Evolutionary conservation across 1,140 invertebrate genomes (phyloP).

Genomic region (Lordiphosa clarofinis): DNA sequence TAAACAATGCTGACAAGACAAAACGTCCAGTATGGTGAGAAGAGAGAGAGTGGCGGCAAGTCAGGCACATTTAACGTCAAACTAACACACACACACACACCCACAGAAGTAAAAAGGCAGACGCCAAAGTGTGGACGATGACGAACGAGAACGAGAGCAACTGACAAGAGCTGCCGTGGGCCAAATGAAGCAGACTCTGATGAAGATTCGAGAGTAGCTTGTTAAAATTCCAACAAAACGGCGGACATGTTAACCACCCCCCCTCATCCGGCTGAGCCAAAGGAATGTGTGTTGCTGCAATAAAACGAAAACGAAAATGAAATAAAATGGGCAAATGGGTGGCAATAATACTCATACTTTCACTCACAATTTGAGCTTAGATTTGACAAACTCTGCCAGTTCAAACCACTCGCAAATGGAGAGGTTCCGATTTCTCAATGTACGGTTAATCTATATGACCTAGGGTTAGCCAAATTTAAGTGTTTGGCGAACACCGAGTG

Average conservation of each 20-base stretch:
- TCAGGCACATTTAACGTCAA: slow-evolving; percentile 66
- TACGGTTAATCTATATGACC: too few relatives aligned
- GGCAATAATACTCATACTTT: neutral
- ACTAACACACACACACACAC: slow-evolving; percentile 33
- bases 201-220: slow-evolving; percentile 65
- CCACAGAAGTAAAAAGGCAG: slow-evolving; percentile 25
- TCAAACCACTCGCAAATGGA: too few relatives aligned
- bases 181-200: slow-evolving; percentile 40
- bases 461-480: too few relatives aligned
- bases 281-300: slow-evolving; percentile 50
- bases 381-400: too few relatives aligned
- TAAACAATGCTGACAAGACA: slow-evolving; percentile 70
- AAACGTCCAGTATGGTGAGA: slow-evolving; percentile 22
- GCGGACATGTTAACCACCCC: slow-evolving; percentile 28
- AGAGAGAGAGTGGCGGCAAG: slow-evolving; percentile 18
- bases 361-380: too few relatives aligned
- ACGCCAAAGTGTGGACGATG: slow-evolving; percentile 40
- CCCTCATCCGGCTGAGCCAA: slow-evolving; percentile 14
- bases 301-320: slow-evolving; percentile 69
- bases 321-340: slow-evolving; percentile 67
- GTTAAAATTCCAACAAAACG: slow-evolving; percentile 68
- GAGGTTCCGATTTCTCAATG: too few relatives aligned
- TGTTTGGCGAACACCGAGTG: too few relatives aligned
- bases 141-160: slow-evolving; percentile 7
- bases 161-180: slow-evolving; percentile 32